phyloP scores from a whole-genome alignment of 1,140 invertebrate genomes.

The Drosophila fuyamai region DNA sequence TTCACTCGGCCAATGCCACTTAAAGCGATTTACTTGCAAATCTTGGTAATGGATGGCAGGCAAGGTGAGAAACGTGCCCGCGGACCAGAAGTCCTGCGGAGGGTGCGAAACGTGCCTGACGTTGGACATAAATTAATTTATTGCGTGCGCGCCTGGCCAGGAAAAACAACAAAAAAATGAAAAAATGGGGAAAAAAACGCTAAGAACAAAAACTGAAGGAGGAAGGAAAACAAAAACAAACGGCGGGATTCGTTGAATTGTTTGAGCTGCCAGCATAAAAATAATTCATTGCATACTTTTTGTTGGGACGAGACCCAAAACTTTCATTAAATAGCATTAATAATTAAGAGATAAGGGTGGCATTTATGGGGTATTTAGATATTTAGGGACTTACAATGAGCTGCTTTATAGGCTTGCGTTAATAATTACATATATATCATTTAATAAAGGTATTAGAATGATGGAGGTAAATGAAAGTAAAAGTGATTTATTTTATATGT shows the following conservation, averaged over 20 bases:
- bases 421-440: constrained; percentile 19
- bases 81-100: constrained; percentile 50
- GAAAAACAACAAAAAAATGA: constrained; percentile 50
- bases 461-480: neutral
- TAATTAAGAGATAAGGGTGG: constrained; percentile 66
- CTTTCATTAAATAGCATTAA: constrained; percentile 74
- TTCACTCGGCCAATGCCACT: constrained; percentile 56
- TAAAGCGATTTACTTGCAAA: constrained; percentile 76
- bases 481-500: neutral
- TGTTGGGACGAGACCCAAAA: constrained; percentile 32
- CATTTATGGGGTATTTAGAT: constrained; percentile 36
- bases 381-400: constrained; percentile 62
- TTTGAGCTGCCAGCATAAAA: constrained; percentile 58
- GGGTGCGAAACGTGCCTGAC: constrained; percentile 75
- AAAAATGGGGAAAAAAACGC: constrained; percentile 28
- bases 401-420: constrained; percentile 69
- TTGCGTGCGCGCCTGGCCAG: constrained; percentile 73
- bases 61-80: constrained; percentile 77
- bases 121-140: constrained; percentile 82
- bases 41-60: constrained; percentile 74
- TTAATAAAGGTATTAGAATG: neutral
- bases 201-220: constrained; percentile 37
- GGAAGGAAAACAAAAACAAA: constrained; percentile 46
- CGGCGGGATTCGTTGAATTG: constrained; percentile 50
- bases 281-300: constrained; percentile 80